Conservation (phyloP, 35 echinoderm and acorn worm species). For the Strongylocentrotus purpuratus region DNA sequence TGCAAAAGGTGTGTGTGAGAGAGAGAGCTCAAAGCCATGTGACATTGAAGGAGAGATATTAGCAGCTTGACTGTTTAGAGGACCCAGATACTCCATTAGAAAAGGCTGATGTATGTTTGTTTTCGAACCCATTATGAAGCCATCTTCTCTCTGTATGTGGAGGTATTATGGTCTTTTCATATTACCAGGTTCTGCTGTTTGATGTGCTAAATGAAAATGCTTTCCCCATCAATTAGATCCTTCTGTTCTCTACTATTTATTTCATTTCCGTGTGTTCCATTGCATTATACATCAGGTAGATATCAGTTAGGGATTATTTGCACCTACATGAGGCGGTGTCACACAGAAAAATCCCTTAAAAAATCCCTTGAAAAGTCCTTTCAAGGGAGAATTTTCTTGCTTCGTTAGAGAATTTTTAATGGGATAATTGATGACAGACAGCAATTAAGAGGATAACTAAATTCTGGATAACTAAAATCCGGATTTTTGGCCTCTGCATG, state of each 20-base stretch:
- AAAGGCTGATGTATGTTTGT: neutral
- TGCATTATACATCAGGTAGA: neutral
- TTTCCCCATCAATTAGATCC: neutral
- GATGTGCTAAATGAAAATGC: conserved; percentile 3
- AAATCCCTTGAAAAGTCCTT: no score
- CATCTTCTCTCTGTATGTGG: neutral
- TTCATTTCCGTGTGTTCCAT: neutral
- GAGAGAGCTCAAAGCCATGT: neutral
- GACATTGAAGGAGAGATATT: neutral
- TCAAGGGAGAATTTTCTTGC: no score
- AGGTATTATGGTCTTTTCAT: neutral
- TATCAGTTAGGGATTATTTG: neutral
- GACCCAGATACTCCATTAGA: neutral
- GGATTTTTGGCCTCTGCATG: no score
- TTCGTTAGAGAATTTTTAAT: no score
- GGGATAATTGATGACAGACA: no score
- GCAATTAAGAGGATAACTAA: no score
- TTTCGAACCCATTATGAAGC: conserved; percentile 1
- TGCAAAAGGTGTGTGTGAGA: no score
- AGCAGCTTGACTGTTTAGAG: neutral
- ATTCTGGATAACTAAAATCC: no score
- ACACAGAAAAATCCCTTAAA: no score
- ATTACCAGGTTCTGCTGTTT: neutral
- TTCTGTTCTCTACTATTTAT: neutral
- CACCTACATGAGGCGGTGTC: no score